Conservation (phyloP, 2,797 vertebrate species). For the Chloroceryle amazona region DNA sequence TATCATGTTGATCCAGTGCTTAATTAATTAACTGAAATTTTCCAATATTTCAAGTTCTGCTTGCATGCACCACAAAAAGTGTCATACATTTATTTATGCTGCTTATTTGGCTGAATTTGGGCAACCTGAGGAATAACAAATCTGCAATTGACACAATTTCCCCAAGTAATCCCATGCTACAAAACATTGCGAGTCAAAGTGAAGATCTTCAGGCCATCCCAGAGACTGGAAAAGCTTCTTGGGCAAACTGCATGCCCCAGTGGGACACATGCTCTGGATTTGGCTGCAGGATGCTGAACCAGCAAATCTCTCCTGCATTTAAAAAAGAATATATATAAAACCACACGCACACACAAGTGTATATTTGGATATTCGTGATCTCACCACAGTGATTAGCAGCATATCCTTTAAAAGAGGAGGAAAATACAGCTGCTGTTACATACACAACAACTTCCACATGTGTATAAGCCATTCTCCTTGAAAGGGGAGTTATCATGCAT, state of each 20-base stretch:
- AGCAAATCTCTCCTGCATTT: background rate
- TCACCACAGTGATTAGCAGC: background rate
- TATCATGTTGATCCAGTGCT: background rate
- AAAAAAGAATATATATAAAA: background rate
- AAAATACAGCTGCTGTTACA: background rate
- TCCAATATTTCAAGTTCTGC: background rate
- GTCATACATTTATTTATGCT: background rate
- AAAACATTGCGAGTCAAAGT: background rate
- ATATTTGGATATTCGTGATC: background rate
- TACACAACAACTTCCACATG: background rate
- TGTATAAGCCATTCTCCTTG: background rate
- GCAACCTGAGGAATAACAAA: background rate
- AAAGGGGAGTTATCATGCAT: background rate
- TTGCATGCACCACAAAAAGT: background rate
- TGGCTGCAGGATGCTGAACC: background rate
- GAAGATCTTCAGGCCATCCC: background rate
- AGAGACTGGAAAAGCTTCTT: background rate
- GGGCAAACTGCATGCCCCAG: background rate
- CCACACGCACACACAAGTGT: background rate
- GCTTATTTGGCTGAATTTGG: background rate
- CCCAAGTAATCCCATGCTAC: background rate
- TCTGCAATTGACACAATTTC: background rate
- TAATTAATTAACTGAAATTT: background rate
- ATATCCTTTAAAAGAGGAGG: background rate
- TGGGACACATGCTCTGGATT: accelerated